A percentile compares a stretch with the other conserved stretches of the same genome.
Evolutionary conservation across 2,888 invertebrate genomes (phyloP).

Genomic region (Netelia inedita): DNA sequence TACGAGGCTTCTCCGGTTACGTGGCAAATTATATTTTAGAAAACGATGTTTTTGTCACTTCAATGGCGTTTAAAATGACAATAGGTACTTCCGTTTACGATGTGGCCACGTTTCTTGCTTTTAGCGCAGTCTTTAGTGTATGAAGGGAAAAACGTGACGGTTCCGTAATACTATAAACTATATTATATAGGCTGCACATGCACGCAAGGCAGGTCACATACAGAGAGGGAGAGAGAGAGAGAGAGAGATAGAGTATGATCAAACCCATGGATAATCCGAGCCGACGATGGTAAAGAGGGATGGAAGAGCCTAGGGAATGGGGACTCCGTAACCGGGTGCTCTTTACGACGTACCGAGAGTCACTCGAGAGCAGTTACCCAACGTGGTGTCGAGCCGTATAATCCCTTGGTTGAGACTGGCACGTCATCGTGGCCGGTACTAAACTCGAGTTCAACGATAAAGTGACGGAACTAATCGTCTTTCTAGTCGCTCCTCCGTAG

Average conservation of each 20-base stretch:
- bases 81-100: conserved; percentile 46
- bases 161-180: conserved; percentile 31
- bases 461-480: conserved; percentile 77
- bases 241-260: conserved; percentile 19
- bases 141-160: conserved; percentile 58
- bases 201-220: neutral
- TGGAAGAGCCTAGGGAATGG: neutral
- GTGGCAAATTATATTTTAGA: too few relatives aligned
- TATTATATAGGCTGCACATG: conserved; percentile 10
- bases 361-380: conserved; percentile 51
- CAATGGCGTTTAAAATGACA: conserved; percentile 10
- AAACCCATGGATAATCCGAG: conserved; percentile 29
- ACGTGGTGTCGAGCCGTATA: conserved; percentile 60
- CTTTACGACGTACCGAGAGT: conserved; percentile 62
- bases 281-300: conserved; percentile 2
- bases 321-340: conserved; percentile 47
- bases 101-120: conserved; percentile 36
- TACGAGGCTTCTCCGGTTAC: too few relatives aligned
- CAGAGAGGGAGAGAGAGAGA: neutral
- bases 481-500: conserved; percentile 8
- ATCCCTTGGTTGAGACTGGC: conserved; percentile 62
- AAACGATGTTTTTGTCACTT: conserved; percentile 3
- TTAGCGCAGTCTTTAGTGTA: conserved; percentile 49
- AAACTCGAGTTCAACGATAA: conserved; percentile 77
- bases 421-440: conserved; percentile 70